Conservation (phyloP, 2,888 invertebrate genomes). For the Thera obeliscata region DNA sequence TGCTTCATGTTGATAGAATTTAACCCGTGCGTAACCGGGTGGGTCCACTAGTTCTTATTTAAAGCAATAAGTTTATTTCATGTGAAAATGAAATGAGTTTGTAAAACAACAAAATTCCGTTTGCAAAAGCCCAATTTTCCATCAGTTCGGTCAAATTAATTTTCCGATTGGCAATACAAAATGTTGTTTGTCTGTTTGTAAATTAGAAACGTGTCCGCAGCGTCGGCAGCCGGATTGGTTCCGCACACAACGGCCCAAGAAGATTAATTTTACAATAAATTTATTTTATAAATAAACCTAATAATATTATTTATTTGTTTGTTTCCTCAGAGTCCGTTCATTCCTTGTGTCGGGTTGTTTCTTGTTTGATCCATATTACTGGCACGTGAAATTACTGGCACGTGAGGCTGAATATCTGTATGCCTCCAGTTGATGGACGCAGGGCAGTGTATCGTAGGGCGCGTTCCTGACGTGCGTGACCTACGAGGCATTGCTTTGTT, state of each 20-base stretch:
- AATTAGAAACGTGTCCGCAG: conserved; percentile 61
- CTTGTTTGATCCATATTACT: not conserved
- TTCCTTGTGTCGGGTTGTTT: not conserved
- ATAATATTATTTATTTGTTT: not conserved
- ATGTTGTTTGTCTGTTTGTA: conserved; percentile 48
- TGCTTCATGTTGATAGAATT: too few species aligned
- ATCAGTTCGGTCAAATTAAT: conserved; percentile 27
- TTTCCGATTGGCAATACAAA: conserved; percentile 28
- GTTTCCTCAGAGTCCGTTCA: conserved; percentile 4
- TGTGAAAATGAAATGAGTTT: not conserved
- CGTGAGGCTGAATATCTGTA: too few species aligned
- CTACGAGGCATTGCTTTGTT: too few species aligned
- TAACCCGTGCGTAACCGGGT: not conserved
- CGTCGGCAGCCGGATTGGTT: conserved; percentile 45
- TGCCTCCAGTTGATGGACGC: too few species aligned
- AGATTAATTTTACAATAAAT: conserved; percentile 47
- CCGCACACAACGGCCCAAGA: conserved; percentile 41
- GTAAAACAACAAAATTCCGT: conserved; percentile 1
- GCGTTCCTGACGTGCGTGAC: too few species aligned
- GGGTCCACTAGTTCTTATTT: too few species aligned
- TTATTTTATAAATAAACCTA: conserved; percentile 25
- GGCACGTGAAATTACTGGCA: too few species aligned
- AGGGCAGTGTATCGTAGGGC: too few species aligned
- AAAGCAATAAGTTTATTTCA: not conserved
- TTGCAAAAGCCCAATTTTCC: not conserved